Evolutionary conservation across 2,797 vertebrate species (phyloP).

Genomic region (Ambastaia sidthimunki): DNA sequence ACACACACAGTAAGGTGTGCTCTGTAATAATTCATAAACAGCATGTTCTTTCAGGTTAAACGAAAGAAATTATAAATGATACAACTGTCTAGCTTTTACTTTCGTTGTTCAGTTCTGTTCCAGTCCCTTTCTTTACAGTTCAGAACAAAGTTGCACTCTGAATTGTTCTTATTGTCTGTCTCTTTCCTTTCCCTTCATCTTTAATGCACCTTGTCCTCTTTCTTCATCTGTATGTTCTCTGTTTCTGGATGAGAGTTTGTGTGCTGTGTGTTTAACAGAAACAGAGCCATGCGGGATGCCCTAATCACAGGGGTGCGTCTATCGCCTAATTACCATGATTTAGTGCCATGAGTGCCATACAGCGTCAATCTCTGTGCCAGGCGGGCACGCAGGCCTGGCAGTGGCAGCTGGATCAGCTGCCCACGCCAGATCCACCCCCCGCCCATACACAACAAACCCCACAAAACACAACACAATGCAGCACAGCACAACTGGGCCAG

Average conservation of each 20-base stretch:
- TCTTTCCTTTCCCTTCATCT: constrained; percentile 4
- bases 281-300: constrained; percentile 47
- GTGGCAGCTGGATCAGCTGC: constrained; percentile 43
- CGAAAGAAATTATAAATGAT: too few relatives aligned
- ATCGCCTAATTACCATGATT: constrained; percentile 64
- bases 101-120: too few relatives aligned
- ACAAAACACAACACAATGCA: constrained; percentile 3
- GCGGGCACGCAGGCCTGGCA: constrained; percentile 41
- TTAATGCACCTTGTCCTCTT: constrained; percentile 22
- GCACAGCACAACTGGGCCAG: not conserved
- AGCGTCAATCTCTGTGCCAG: constrained; percentile 57
- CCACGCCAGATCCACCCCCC: constrained; percentile 45
- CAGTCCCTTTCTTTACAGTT: not conserved
- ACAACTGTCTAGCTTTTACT: too few relatives aligned
- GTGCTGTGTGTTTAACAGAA: constrained; percentile 52
- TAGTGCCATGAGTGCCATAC: constrained; percentile 59
- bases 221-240: constrained; percentile 56
- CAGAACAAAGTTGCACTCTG: not conserved
- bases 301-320: constrained; percentile 61
- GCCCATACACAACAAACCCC: constrained; percentile 14
- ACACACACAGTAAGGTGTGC: too few relatives aligned
- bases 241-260: constrained; percentile 33
- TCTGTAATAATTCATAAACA: not conserved
- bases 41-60: not conserved
- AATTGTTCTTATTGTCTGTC: not conserved